Evolutionary conservation across 2,113 vertebrate genomes (phyloP).

Genomic region (Ptilonorhynchus violaceus): DNA sequence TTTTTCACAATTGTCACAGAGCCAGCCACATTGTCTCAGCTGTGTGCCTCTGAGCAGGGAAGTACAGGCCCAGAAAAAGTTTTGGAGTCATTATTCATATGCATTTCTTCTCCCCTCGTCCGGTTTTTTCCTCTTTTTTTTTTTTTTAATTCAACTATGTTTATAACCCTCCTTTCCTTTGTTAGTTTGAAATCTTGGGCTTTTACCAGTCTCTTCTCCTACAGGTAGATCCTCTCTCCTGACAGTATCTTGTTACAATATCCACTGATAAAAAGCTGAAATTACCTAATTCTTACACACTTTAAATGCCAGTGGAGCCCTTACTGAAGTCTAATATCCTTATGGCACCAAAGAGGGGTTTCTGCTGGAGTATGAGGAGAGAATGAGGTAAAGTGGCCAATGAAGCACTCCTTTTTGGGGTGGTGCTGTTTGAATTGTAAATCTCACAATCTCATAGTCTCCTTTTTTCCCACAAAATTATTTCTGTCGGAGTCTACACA

Average conservation of each 20-base stretch:
- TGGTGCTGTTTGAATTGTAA: background rate
- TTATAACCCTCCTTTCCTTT: constrained; percentile 52
- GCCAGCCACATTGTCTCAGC: constrained; percentile 86
- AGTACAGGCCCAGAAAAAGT: constrained; percentile 80
- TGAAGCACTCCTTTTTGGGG: background rate
- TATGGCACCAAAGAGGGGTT: background rate
- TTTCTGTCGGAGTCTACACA: background rate
- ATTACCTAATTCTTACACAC: background rate
- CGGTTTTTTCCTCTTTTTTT: constrained; percentile 30
- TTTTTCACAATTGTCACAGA: constrained; percentile 90
- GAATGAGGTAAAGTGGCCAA: background rate
- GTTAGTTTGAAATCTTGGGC: constrained; percentile 23
- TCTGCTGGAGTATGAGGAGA: background rate
- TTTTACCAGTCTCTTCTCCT: constrained; percentile 38
- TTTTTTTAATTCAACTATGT: constrained; percentile 6
- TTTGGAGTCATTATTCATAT: constrained; percentile 83
- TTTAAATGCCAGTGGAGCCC: background rate
- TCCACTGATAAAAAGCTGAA: constrained; percentile 4
- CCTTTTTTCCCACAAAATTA: background rate
- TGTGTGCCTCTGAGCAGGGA: constrained; percentile 78
- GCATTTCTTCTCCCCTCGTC: constrained; percentile 51
- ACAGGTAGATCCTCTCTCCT: constrained; percentile 19
- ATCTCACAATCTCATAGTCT: background rate
- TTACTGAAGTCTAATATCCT: background rate
- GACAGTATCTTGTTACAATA: constrained; percentile 32